Evolutionary conservation across 2,888 invertebrate genomes (phyloP).

Genomic region (Orchesella flavescens): DNA sequence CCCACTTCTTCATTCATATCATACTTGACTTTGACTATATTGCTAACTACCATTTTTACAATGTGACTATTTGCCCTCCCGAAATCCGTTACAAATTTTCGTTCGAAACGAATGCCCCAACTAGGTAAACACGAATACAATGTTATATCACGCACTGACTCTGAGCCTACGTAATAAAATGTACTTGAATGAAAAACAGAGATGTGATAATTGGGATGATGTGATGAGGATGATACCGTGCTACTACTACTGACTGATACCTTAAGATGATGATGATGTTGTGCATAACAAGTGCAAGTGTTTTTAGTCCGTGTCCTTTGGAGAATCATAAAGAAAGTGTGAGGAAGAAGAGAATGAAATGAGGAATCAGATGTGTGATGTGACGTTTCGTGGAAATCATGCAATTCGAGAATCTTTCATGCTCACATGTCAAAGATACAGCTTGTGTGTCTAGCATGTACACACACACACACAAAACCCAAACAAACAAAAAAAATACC

Average conservation of each 20-base stretch:
- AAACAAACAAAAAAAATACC: slow-evolving; percentile 17
- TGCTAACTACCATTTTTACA: slow-evolving; percentile 47
- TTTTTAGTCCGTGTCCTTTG: slow-evolving; percentile 38
- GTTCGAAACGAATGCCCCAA: slow-evolving; percentile 55
- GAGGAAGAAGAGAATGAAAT: neutral
- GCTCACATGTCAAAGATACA: slow-evolving; percentile 50
- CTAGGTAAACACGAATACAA: slow-evolving; percentile 44
- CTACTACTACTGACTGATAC: neutral
- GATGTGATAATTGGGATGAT: slow-evolving; percentile 40
- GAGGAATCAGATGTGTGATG: slow-evolving; percentile 46
- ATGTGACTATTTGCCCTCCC: slow-evolving; percentile 55
- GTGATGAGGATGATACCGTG: neutral
- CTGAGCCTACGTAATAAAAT: slow-evolving; percentile 7
- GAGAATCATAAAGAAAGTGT: slow-evolving; percentile 11
- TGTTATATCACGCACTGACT: slow-evolving; percentile 53
- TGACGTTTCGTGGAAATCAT: slow-evolving; percentile 56
- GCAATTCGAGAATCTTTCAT: slow-evolving; percentile 47
- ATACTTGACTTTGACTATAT: no score
- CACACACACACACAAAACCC: neutral
- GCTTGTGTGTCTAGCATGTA: no score
- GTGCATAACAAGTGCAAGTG: slow-evolving; percentile 37
- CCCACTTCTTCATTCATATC: slow-evolving; percentile 25
- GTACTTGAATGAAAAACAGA: slow-evolving; percentile 25
- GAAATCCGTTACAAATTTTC: slow-evolving; percentile 62
- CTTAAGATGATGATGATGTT: slow-evolving; percentile 13